Evolutionary conservation across 2,888 invertebrate genomes (phyloP), one percentile per base, ranked within the genome.

Genomic region (Strigamia crassipes): DNA sequence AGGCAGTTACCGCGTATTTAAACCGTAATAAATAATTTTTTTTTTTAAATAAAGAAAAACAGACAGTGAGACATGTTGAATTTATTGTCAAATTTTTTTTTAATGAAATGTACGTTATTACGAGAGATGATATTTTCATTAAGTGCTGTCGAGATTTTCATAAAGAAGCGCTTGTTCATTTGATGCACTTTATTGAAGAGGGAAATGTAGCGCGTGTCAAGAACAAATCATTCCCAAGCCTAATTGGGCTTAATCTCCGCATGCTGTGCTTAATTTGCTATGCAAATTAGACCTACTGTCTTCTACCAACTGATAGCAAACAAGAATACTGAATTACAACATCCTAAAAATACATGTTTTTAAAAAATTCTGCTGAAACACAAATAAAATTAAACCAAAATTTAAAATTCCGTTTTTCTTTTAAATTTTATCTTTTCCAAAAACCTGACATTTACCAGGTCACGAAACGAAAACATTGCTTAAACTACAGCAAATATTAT

Each of bases 141-240:
- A 61, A 61, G 61, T 61, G 61, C 61, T 23, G 61, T 61, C 61
- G 61, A 61, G 61, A 61, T 61, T 61, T 61, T 61, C 61, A 61
- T 61, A 61, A 61, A 61, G 61, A 61, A 61, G 61, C 61, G 61
- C 61, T 18, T 61, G 61, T 61, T 61, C 61, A 61, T 61, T 61
- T 61, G 61, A 61, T 61, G 61, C 61, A 61, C 61, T 61, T 61
- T 61, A 61, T 61, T 61, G 61, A 61, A 18, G 23, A 61, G 61
- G 61, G 61, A 61, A 61, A 61, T 61, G 61, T 61, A 61, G 61
- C 61, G 61, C 18, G 61, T 61, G 61, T 61, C 61, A 61, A 61
- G 61, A 61, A 23, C 61, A 61, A 61, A 61, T 61, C 61, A 61
- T 61, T 61, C 61, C 21, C 61, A 61, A 61, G 61, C 61, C 61